Percentiles rank a stretch among this genome's conserved stretches.
These are phyloP conservation scores for Puffinus mauretanicus DNA, from an alignment of 2,113 vertebrate species.

Conservation along the genomic window DNA sequence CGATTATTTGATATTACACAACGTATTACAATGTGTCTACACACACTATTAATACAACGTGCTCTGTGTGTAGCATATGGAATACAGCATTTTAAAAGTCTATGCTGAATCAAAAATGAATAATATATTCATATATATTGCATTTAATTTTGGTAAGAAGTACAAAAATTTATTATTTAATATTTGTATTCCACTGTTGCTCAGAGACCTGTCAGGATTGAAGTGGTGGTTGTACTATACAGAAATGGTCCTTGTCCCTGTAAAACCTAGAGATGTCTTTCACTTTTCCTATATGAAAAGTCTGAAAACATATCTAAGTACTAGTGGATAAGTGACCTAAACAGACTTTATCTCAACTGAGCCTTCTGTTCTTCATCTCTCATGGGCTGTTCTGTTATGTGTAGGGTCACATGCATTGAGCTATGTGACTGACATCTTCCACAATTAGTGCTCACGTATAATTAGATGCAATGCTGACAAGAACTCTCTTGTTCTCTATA, in stretches of 20 bases:
- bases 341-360: not conserved
- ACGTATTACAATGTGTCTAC: not conserved
- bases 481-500: conserved; percentile 34
- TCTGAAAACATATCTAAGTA: not conserved
- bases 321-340: not conserved
- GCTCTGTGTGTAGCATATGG: not conserved
- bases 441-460: not conserved
- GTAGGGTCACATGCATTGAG: not conserved
- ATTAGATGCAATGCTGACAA: conserved; percentile 37
- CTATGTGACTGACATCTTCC: not conserved
- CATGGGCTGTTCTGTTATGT: not conserved
- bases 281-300: not conserved
- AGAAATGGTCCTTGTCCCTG: not conserved
- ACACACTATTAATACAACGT: rapidly evolving
- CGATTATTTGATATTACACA: not conserved
- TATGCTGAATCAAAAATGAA: not conserved
- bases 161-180: not conserved
- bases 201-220: not conserved
- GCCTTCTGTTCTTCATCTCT: not conserved
- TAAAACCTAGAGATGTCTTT: not conserved
- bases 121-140: not conserved
- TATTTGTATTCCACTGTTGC: not conserved
- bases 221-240: not conserved
- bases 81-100: not conserved
- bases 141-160: not conserved